Base-by-base conservation (phyloP, 2,113 vertebrate species). In the Microtus pennsylvanicus region DNA sequence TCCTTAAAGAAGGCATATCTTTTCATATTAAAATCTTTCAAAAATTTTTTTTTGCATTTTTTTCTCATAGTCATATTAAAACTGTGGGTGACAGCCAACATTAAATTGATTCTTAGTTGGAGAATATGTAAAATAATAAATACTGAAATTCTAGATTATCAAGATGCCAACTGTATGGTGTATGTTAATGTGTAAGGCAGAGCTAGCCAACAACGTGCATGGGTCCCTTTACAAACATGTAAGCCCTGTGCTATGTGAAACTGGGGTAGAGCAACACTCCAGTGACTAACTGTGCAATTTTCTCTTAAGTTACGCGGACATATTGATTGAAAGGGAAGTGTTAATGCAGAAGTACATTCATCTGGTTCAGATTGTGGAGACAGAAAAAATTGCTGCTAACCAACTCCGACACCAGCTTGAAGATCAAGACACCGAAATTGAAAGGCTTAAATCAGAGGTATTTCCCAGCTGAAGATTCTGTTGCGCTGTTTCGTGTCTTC, bases 341-440 rank as follows among this genome's bases (percentile, higher is more conserved):
- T 97, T 99, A 97, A 99, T 99, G 99, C 99, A 99, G 98, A 99
- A 99, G 98, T 99, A 99, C 92, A 99, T 99, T 95, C 99, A 99
- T 97, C 98, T 99, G 0, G 98, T 99, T 95, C 99, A 99, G 96
- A 99, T 99, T 42, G 99, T 99, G 89, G 99, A 99, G 96, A 99
- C 99, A 0, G 99, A 99, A 97, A 99, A 99, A 96, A 98, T 99
- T 93, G 99, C 99, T 5, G 98, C 99, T 83, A 99, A 99, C 95
- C 99, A 99, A 97, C 99, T 99, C 7, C 99, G 99, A 75, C 99
- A 99, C 93, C 99, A 99, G 96, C 99, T 99, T 94, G 99, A 99
- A 98, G 99, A 99, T 98, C 99, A 99, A 99, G 99, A 99, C 96
- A 99, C 99, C 0, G 99, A 99, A 98, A 99, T 99, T 1, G 99